Evolutionary conservation across 1,140 invertebrate species (phyloP), one percentile per base, ranked within the genome.

Genomic region (Pseudomyrmex sp.): DNA sequence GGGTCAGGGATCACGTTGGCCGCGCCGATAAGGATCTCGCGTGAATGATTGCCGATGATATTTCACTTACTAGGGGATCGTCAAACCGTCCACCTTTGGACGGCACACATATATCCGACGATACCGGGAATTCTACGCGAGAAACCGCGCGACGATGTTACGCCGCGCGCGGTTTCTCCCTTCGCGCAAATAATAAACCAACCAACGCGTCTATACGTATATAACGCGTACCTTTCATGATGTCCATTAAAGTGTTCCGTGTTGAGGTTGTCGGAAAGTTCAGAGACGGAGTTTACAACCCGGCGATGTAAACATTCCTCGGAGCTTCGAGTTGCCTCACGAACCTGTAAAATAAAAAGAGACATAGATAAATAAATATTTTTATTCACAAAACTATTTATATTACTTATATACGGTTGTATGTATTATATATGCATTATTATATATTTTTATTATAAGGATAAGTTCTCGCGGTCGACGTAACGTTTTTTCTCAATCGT

Each of bases 31-130:
- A 89, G 72, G 68, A 86, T 89, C 82, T 85, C 82, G 74, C 85
- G 80, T 90, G 90, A 88, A 79, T 88, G 86, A 91, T 91, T 84
- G 85, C 66, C 85, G 86, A 91, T 91, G 87, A 87, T 90, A 89
- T 89, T 91, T 89, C 88, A 91, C 89, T 84, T 85, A 82, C 18
- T 23, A 1, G 10, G 83, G 85, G 85, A 89, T 89, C 88, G 84
- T 89, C 87, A 88, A 79, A 88, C 77, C 26, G n/a, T 74, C 74
- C 72, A 50, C 70, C 79, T 50, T 26, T 20, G 59, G 61, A 70
- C 58, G 48, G 23, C 2, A 18, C 18, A 52, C 15, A 23, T n/a
- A 35, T 35, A 35, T 58, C 9, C 23, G 54, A 59, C 80, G 76
- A 56, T 79, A 79, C 85, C 79, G 83, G 58, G 80, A 90, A 83